Base-by-base conservation (phyloP, 2,888 invertebrate genomes). In the Dascillus cervinus region DNA sequence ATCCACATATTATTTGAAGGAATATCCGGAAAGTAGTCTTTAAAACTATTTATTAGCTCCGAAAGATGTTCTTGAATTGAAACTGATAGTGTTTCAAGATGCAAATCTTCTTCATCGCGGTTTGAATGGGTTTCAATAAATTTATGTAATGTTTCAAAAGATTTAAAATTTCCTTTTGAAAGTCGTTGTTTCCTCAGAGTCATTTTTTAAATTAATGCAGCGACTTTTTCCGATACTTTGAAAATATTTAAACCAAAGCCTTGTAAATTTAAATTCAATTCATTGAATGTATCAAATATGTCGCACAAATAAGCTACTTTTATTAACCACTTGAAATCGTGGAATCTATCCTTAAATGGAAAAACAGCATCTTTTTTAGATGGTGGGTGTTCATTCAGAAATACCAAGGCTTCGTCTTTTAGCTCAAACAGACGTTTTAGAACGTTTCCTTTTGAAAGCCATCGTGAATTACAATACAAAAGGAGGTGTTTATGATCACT, bases 401-500 rank as follows among this genome's bases (percentile, higher is more conserved):
- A 29, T 29, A 29, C 5, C 29, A 29, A 29, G 22, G 29, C 13
- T 29, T 29, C 20, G 24, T 24, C 24, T 24, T 24, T 24, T 24
- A 24, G 24, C 24, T 24, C 24, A 24, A 24, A 22, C 29, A 22
- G 29, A 29, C 29, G 22, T 29, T 29, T 21, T 29, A 21, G 13
- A 29, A 21, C 29, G 20, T 29, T 29, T 21, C 29, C 20, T 21
- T 19, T 12, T 9, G 26, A 25, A 25, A 25, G 26, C 26, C 26
- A 25, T 25, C 26, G 26, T 12, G 26, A 25, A 25, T 13, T 25
- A 22, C 29, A 29, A 29, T 29, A 19, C 19, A 29, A 22, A 22
- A 29, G 29, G 19, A 29, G 29, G 13, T 29, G 29, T 29, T 29
- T 13, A 14, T 29, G 23, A 13, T 29, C 23, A 29, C 23, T 29